These are phyloP conservation scores for Coelopa frigida DNA, from an alignment of 1,140 invertebrate genomes.

Conservation along the genomic window DNA sequence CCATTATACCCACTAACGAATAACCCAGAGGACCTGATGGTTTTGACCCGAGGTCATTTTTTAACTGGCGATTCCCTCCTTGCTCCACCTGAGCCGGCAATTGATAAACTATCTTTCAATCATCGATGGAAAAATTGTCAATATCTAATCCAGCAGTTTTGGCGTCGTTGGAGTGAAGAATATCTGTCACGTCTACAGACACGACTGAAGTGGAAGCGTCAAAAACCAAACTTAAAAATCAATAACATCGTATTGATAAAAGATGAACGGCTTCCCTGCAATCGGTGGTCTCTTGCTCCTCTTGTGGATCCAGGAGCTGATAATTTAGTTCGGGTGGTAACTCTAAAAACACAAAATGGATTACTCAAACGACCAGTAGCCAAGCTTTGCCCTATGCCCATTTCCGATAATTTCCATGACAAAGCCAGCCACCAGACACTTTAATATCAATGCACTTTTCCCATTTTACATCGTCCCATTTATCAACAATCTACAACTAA, in stretches of 20 bases:
- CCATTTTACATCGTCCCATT: no score
- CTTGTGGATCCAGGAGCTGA: background rate
- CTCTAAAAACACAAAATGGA: no score
- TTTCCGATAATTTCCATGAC: no score
- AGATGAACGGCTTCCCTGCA: background rate
- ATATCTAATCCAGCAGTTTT: background rate
- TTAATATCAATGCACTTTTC: no score
- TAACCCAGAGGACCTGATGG: conserved; percentile 24
- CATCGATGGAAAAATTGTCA: background rate
- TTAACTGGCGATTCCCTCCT: conserved; percentile 27
- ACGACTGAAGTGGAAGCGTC: background rate
- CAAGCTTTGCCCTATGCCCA: no score
- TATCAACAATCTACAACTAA: no score
- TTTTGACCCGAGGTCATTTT: conserved; percentile 42
- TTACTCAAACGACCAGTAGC: no score
- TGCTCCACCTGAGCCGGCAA: conserved; percentile 11
- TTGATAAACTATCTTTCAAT: background rate
- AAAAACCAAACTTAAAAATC: background rate
- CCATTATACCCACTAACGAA: conserved; percentile 23
- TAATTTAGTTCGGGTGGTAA: background rate
- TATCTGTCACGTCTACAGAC: background rate
- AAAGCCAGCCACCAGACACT: no score
- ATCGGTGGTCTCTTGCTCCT: background rate
- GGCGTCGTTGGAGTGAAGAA: background rate
- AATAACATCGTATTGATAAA: background rate